These are phyloP conservation scores for Lysandra bellargus DNA, from an alignment of 2,888 invertebrate species.

Conservation along the genomic window DNA sequence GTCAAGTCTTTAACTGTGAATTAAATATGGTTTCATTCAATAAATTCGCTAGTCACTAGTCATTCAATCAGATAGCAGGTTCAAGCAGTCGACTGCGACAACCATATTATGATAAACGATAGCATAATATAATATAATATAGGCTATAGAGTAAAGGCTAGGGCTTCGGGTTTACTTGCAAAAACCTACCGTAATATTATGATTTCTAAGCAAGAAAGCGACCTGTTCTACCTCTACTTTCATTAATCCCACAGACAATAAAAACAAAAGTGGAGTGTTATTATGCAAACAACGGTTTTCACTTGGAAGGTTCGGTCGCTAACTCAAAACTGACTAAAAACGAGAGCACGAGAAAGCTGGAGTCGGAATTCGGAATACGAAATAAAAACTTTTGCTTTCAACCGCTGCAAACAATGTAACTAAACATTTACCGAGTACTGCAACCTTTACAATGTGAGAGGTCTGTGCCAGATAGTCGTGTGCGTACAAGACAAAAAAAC, in stretches of 20 bases:
- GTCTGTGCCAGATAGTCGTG: not conserved
- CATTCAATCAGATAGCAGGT: no score
- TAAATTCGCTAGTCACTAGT: no score
- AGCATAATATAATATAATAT: no score
- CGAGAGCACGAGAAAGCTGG: slow-evolving; percentile 51
- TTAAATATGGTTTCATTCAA: no score
- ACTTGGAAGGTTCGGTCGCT: not conserved
- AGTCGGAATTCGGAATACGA: slow-evolving; percentile 51
- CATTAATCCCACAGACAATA: not conserved
- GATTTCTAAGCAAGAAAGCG: not conserved
- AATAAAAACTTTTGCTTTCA: slow-evolving; percentile 55
- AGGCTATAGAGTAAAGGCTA: no score
- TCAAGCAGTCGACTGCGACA: no score
- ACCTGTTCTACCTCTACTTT: not conserved
- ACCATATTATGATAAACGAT: no score
- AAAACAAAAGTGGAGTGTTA: not conserved
- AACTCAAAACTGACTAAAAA: slow-evolving; percentile 33
- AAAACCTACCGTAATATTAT: not conserved
- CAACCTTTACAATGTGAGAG: slow-evolving; percentile 18
- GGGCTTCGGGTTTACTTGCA: no score
- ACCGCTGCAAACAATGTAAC: slow-evolving; percentile 28
- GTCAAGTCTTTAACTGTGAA: no score
- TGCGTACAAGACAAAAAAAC: no score
- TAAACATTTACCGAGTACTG: not conserved
- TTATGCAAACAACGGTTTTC: slow-evolving; percentile 10